Base-by-base conservation (phyloP, 2,113 vertebrate species). In the Procavia capensis region DNA sequence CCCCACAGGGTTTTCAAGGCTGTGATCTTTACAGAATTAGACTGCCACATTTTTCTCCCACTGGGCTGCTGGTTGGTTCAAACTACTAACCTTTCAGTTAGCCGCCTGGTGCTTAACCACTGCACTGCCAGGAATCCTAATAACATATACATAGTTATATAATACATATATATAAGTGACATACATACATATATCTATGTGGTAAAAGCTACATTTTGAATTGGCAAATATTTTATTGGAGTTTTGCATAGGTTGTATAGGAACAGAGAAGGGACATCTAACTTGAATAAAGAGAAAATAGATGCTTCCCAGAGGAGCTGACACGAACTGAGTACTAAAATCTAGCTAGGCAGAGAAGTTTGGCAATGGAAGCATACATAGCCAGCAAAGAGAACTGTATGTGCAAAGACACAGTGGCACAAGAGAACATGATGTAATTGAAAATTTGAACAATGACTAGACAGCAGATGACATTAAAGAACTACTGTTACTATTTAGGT, bases 121-220 rank as follows among this genome's bases (percentile, higher is more conserved):
- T 16, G 50, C 4, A 16, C 50, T 16, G 50, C 50, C 50, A 50
- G 47, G 47, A 13, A 8, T 50, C 47, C 47, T 50, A 54, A 54
- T 54, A 14, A 34, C 14, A n/a, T 34, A 66, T 34, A 16, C 34
- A 34, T 34, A 34, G 6, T 34, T 31, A 66, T 66, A 17, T 66
- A 66, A 11, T 66, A 14, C n/a, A n/a, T 27, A 66, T 11, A 34
- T 66, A 31, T 64, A 31, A 54, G 14, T 13, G 11, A 41, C 31
- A 20, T 41, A 5, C 34, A 75, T 61, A n/a, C 34, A 7, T n/a
- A n/a, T n/a, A 79, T 50, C 34, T 31, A 68, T 43, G 31, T 76
- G 24, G 57, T 76, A 34, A 94, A 86, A 81, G 82, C 70, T 20
- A 76, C 20, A 80, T 79, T 87, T 63, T 96, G 25, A 68, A 91